Evolutionary conservation across 2,797 vertebrate species (phyloP).

Genomic region (Carcharodon carcharias): DNA sequence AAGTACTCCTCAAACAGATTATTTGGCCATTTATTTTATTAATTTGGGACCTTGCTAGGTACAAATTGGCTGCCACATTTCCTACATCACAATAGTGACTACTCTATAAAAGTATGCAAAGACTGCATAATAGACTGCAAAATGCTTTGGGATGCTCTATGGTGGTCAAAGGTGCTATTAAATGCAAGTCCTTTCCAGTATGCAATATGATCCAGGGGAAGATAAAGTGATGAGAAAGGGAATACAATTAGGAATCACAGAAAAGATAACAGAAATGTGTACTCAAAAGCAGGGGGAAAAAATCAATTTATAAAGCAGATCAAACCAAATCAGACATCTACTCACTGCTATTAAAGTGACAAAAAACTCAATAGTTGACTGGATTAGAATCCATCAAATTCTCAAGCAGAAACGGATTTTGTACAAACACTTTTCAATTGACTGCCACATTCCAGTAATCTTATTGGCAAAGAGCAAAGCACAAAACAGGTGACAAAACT

Average conservation of each 20-base stretch:
- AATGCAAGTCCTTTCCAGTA: slow-evolving; percentile 41
- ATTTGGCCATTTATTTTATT: neutral
- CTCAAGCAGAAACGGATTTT: neutral
- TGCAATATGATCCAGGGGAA: slow-evolving; percentile 61
- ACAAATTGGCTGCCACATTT: neutral
- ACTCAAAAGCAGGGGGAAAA: neutral
- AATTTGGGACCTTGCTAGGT: neutral
- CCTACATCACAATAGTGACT: neutral
- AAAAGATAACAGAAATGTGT: neutral
- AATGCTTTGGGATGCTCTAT: neutral
- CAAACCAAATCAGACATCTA: neutral
- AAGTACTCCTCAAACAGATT: neutral
- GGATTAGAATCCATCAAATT: neutral
- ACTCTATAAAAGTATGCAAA: neutral
- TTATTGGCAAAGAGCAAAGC: neutral
- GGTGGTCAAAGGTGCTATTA: too few relatives aligned
- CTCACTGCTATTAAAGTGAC: neutral
- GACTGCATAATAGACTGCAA: neutral
- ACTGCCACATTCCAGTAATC: neutral
- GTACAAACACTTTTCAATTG: neutral
- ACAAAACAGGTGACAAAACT: neutral
- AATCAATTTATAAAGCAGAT: neutral
- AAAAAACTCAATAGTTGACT: neutral
- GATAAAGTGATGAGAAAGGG: slow-evolving; percentile 43
- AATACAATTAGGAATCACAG: neutral